Evolutionary conservation across 2,113 vertebrate species (phyloP).

Genomic region (Eublepharis macularius): DNA sequence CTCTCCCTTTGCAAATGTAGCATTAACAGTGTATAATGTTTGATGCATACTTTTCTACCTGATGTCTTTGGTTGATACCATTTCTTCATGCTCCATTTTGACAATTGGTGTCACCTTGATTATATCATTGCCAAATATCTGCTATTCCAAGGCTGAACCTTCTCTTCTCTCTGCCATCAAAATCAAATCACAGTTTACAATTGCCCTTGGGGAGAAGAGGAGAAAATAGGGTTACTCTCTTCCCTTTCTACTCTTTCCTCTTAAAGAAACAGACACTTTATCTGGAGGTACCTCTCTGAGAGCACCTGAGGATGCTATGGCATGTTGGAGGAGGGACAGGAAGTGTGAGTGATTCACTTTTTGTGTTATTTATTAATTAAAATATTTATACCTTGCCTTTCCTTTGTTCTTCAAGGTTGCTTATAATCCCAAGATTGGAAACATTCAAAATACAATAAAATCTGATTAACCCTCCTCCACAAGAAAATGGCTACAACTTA

Average conservation of each 20-base stretch:
- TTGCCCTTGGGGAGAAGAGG: neutral
- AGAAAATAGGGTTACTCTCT: neutral
- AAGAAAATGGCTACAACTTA: no score
- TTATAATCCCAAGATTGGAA: no score
- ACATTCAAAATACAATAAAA: no score
- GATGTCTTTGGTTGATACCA: neutral
- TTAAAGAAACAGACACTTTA: neutral
- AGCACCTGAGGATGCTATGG: no score
- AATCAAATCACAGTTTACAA: neutral
- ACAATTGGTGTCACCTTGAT: accelerated
- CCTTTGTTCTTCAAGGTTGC: no score
- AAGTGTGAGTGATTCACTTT: neutral
- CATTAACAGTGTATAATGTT: slow-evolving; percentile 3
- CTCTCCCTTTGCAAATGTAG: slow-evolving; percentile 83
- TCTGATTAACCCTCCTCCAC: no score
- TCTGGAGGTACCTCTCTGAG: neutral
- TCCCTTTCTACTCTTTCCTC: neutral
- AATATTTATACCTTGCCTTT: no score
- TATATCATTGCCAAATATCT: neutral
- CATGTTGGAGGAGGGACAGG: no score
- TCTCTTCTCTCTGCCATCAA: neutral
- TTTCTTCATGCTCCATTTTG: neutral
- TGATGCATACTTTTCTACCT: neutral
- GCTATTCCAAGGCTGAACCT: neutral
- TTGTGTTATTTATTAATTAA: no score